phyloP scores from a whole-genome alignment of 2,113 vertebrate species.

The Sander vitreus region DNA sequence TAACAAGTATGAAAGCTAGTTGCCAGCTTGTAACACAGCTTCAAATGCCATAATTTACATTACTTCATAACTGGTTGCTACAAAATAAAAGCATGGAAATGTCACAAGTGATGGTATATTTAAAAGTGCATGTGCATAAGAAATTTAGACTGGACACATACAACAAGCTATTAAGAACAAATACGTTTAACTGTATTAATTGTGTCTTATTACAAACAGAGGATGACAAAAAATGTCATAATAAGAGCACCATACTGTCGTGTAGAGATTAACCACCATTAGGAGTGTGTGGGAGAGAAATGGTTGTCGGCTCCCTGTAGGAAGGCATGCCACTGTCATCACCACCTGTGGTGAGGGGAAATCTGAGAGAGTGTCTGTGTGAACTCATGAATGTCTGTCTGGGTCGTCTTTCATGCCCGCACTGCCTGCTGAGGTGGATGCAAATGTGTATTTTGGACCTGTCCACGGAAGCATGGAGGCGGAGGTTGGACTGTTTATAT shows the following conservation, averaged over 20 bases:
- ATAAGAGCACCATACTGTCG: constrained; percentile 6
- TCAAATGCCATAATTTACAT: background rate
- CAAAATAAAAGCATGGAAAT: background rate
- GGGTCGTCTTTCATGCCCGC: constrained; percentile 39
- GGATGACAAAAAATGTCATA: background rate
- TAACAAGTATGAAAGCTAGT: background rate
- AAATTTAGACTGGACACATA: background rate
- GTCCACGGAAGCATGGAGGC: background rate
- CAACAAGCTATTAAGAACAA: background rate
- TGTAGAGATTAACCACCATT: constrained; percentile 13
- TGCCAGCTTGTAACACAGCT: background rate
- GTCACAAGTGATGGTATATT: background rate
- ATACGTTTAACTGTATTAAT: background rate
- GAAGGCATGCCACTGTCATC: constrained; percentile 57
- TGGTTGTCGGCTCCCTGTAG: constrained; percentile 45
- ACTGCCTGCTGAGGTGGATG: constrained; percentile 39
- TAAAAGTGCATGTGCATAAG: background rate
- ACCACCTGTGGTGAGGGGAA: constrained; percentile 64
- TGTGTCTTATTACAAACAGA: constrained; percentile 8
- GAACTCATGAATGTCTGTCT: constrained; percentile 47
- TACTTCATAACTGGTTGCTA: background rate
- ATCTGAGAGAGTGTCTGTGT: constrained; percentile 51
- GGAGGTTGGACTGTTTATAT: background rate
- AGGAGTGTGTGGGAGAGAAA: constrained; percentile 33
- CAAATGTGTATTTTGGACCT: constrained; percentile 42